Evolutionary conservation across 1,140 invertebrate genomes (phyloP), one percentile per base, ranked within the genome.

Genomic region (Apis dorsata): DNA sequence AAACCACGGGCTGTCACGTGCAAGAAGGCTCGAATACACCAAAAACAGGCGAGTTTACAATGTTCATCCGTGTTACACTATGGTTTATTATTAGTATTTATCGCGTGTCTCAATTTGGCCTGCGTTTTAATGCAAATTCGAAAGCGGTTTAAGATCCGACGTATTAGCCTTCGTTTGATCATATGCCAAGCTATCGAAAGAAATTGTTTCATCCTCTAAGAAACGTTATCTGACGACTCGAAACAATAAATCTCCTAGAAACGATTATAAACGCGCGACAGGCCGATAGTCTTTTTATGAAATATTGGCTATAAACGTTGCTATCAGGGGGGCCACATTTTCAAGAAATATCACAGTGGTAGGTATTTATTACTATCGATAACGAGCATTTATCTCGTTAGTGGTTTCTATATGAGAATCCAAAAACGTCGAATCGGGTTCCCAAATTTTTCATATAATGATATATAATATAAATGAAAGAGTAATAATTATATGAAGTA

Each of bases 181-280:
- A n/a, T 21, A 49, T 44, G 55, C 55, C 44, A 59, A 13, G 9
- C 34, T 10, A 44, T 9, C 34, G 55, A 62, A 19, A 71, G 68
- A 49, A 51, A 62, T n/a, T 53, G 53, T 44, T 21, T 17, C 44
- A 28, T 13, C 63, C 1, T 11, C 2, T 19, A 19, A 11, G 8
- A 17, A 10, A 17, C 15, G 13, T 69, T 79, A 28, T 79, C 77
- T 60, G 66, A 44, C 24, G 44, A 55, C 59, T 69, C 12, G 34
- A 17, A n/a, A 79, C 77, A n/a, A 4, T 69, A 59, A 79, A 71
- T 62, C 57, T 24, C 19, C 11, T 21, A 62, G 57, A 24, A 71
- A 71, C 66, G 66, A 62, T 71, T 57, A 57, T 79, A 79, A 71
- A 79, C n/a, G 28, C 53, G 55, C 24, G 68, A 79, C 77, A 28